phyloP scores from a whole-genome alignment of 1,140 invertebrate species.

The Pogonus chalceus region DNA sequence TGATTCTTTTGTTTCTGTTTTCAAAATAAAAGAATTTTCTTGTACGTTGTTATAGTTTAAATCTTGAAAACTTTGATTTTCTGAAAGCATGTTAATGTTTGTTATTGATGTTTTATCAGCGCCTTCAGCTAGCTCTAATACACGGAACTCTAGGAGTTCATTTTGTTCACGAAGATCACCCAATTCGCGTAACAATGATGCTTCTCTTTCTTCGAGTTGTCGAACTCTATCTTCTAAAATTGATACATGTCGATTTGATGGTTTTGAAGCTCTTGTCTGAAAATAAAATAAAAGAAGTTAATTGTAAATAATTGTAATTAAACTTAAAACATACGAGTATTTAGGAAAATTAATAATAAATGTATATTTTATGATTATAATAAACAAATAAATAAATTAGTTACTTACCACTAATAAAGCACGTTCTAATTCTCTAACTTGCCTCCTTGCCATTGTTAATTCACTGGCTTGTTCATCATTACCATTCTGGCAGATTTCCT shows the following conservation, averaged over 20 bases:
- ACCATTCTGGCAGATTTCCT: conserved; percentile 10
- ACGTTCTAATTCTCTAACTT: conserved; percentile 28
- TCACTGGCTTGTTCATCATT: conserved; percentile 25
- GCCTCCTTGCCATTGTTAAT: conserved; percentile 31
- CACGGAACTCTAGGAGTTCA: conserved; percentile 49
- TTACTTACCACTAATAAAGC: conserved; percentile 22
- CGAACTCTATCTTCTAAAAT: conserved; percentile 28
- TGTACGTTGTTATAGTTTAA: no score
- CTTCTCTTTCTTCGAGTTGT: conserved; percentile 36
- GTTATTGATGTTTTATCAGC: not conserved
- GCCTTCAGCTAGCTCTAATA: conserved; percentile 43
- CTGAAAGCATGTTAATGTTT: no score
- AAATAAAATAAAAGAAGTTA: no score
- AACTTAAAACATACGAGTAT: no score
- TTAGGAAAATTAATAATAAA: no score
- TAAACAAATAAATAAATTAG: conserved; percentile 9
- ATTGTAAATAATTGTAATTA: no score
- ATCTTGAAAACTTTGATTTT: no score
- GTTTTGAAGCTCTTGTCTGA: conserved; percentile 5
- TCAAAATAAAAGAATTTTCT: no score
- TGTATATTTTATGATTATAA: no score
- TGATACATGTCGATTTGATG: not conserved
- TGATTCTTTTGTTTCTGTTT: no score
- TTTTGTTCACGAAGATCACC: conserved; percentile 46
- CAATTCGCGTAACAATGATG: conserved; percentile 42